Base-by-base conservation (phyloP, 2,113 vertebrate species). In the Lepidothrix coronata region DNA sequence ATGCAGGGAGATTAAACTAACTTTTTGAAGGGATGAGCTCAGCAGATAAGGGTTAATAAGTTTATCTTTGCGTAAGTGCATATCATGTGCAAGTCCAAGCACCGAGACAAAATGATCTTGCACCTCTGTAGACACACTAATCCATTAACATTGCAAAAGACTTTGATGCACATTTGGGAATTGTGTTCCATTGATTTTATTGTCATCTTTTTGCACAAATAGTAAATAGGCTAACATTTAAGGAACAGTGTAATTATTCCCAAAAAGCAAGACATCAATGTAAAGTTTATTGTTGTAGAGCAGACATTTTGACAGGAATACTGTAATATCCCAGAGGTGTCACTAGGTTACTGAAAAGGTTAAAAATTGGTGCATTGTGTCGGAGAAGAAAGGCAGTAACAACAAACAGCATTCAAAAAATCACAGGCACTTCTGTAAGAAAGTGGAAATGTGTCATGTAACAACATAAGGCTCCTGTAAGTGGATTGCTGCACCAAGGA, bases 221-320 rank as follows among this genome's bases (percentile, higher is more conserved):
- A 97, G 97, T 98, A 98, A 98, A 98, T 95, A 97, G 95, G 95
- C 93, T 97, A 98, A 97, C 97, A 97, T 98, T 98, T 98, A 97
- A 98, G 97, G 95, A 97, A 93, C 87, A 61, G 89, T 96, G 97
- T 98, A 98, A 98, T 98, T 98, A 98, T 98, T 98, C 97, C 96
- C 46, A 85, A 98, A 98, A 98, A 98, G 97, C 98, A 98, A 98
- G 98, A 98, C 97, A 97, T 98, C 98, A 98, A 95, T 97, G 96
- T 97, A 97, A 98, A 98, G 97, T 98, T 98, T 98, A 97, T 96
- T 97, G 96, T 96, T 97, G 93, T 87, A 76, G 88, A 90, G 48
- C 92, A 85, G 93, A 92, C 94, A 88, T 97, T 97, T 97, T 98
- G 97, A 97, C 97, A 98, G 94, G 94, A 97, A 96, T 80, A 89